Evolutionary conservation across 2,113 vertebrate genomes (phyloP), one percentile per base, ranked within the genome.

Genomic region (Nothobranchius furzeri): DNA sequence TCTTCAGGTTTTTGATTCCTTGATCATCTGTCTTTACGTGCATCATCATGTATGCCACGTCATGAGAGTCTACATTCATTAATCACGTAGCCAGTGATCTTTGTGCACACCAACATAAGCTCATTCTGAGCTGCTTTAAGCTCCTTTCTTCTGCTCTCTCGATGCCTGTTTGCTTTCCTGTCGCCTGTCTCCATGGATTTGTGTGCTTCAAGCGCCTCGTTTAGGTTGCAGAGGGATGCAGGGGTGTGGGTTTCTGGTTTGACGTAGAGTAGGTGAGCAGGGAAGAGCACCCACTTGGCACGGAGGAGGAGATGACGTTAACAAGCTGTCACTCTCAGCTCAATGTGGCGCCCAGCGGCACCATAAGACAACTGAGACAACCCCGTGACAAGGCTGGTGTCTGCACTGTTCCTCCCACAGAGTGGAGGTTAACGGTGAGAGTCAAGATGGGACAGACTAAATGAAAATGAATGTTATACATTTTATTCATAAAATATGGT

Each of bases 251-350:
- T 79, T 82, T 89, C 78, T 54, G 60, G 61, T 75, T 71, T 66
- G 79, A 30, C 4, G 30, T 30, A 30, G 30, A 56, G 71, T 60
- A 82, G 79, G 71, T 79, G 73, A 81, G 64, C 57, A 14, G 72
- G 24, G 75, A 73, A 64, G 64, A 84, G 59, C 65, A 82, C 68
- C 64, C 83, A 84, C 74, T 85, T 88, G 88, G 83, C 87, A 68
- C 30, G 7, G 69, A 79, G 60, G 68, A 81, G 75, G 66, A 84
- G 84, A 87, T 84, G 83, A 85, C 64, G 57, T 81, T 84, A 83
- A 87, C 82, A 85, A 82, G 85, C 88, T 82, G 86, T 82, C 76
- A 73, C 59, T 73, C 82, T 64, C 56, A 78, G 76, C 78, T 76
- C 69, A 78, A 80, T 74, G 77, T 50, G 47, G 73, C 61, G n/a